Conservation (phyloP, 2,113 vertebrate genomes). For the Puffinus mauretanicus region DNA sequence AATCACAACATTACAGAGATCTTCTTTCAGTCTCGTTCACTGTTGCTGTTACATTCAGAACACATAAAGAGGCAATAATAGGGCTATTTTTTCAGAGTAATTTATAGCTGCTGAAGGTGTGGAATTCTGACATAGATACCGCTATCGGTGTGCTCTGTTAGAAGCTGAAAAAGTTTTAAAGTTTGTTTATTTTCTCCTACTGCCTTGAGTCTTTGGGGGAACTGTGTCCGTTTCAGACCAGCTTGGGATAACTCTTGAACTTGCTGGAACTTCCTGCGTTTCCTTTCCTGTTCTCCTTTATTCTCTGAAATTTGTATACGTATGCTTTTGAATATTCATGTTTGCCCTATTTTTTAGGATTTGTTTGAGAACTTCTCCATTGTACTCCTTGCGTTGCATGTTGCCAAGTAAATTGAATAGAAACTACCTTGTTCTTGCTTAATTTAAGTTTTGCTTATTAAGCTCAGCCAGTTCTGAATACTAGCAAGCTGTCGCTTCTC, state of each 20-base stretch:
- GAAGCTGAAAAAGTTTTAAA: neutral
- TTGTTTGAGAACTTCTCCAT: neutral
- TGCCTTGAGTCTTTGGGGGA: neutral
- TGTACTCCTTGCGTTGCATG: neutral
- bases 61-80: neutral
- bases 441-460: slow-evolving; percentile 1
- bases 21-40: slow-evolving; percentile 4
- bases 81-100: neutral
- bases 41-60: slow-evolving; percentile 22
- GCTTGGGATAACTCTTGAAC: neutral
- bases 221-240: neutral
- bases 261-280: neutral
- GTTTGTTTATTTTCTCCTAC: neutral
- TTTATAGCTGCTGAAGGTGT: neutral
- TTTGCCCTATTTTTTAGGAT: neutral
- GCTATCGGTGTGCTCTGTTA: neutral
- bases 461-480: neutral
- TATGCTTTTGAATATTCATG: neutral
- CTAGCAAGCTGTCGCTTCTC: neutral
- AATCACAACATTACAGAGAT: slow-evolving; percentile 6
- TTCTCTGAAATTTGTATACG: neutral
- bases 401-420: neutral
- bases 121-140: neutral
- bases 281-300: neutral
- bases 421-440: neutral